Conservation (phyloP, 2,113 vertebrate genomes). For the Rhinolophus sinicus region DNA sequence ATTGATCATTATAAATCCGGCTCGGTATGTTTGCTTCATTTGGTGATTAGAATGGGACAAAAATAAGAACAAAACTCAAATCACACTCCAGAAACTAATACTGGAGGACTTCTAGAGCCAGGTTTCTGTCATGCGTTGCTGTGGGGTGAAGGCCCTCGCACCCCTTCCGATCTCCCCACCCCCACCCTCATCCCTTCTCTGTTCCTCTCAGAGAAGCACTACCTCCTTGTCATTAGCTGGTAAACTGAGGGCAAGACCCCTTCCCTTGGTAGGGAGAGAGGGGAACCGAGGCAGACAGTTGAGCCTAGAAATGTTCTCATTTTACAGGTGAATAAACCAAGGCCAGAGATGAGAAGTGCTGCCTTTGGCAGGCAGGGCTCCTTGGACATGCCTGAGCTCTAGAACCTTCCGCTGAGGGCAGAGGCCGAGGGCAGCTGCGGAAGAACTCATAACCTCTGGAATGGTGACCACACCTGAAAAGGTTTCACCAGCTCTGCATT, state of each 20-base stretch:
- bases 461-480: not conserved
- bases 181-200: not conserved
- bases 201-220: not conserved
- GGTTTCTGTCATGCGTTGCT: not conserved
- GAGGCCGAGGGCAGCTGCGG: not conserved
- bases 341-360: not conserved
- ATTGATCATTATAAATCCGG: not conserved
- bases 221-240: not conserved
- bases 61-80: not conserved
- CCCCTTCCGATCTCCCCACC: not conserved
- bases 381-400: not conserved
- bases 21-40: not conserved
- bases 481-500: rapidly evolving
- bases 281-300: not conserved
- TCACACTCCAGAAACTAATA: not conserved
- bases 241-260: not conserved
- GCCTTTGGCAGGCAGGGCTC: not conserved
- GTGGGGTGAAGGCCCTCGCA: not conserved
- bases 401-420: not conserved
- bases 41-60: not conserved
- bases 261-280: not conserved
- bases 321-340: not conserved
- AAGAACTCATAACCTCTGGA: not conserved
- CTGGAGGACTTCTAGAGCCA: not conserved
- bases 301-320: not conserved